Conservation (phyloP, 1,140 invertebrate genomes). For the Physella acuta region DNA sequence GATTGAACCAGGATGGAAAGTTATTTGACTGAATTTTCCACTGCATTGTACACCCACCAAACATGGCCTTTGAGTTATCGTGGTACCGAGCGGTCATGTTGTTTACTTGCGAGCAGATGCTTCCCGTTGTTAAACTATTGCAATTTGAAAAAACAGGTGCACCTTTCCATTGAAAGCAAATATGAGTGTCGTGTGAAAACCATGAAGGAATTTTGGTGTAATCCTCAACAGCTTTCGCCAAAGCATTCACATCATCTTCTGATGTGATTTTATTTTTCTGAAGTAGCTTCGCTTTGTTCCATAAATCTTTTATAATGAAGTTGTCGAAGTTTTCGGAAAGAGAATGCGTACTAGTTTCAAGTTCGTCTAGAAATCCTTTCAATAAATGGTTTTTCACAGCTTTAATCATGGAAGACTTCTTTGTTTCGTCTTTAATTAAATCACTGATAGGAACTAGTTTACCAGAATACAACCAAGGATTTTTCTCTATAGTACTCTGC, state of each 20-base stretch:
- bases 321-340: not conserved
- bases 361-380: conserved; percentile 13
- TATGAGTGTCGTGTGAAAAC: conserved; percentile 21
- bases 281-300: not conserved
- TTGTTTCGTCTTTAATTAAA: conserved; percentile 13
- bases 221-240: conserved; percentile 10
- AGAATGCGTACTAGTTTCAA: not conserved
- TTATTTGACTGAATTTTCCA: conserved; percentile 15
- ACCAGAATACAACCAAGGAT: conserved; percentile 26
- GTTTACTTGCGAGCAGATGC: conserved; percentile 20
- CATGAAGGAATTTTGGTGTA: conserved; percentile 21
- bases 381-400: conserved; percentile 13
- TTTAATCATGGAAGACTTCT: conserved; percentile 4
- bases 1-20: conserved; percentile 12
- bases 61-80: conserved; percentile 29
- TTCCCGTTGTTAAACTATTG: conserved; percentile 19
- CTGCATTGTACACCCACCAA: conserved; percentile 30
- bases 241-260: conserved; percentile 3
- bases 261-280: not conserved
- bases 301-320: not conserved
- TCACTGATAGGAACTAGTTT: conserved; percentile 16
- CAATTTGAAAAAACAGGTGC: conserved; percentile 25
- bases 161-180: conserved; percentile 29
- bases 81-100: conserved; percentile 27
- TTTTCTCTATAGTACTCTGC: conserved; percentile 12